A percentile compares a stretch with the other conserved stretches of the same genome.
Evolutionary conservation across 2,797 vertebrate genomes (phyloP).

Genomic region (Acanthurus lineatus): DNA sequence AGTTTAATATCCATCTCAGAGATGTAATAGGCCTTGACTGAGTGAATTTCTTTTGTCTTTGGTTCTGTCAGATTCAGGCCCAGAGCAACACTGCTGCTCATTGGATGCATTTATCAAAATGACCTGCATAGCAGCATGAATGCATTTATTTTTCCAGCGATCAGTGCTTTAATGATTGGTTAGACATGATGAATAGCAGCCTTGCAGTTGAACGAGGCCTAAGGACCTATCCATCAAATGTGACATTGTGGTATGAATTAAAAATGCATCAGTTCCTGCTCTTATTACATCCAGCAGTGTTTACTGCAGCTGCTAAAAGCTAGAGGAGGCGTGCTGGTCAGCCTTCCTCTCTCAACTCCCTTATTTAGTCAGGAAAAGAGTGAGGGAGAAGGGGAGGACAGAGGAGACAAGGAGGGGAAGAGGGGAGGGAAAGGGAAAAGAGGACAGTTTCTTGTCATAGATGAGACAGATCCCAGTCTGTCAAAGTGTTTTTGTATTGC

Average conservation of each 20-base stretch:
- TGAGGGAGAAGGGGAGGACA: conserved; percentile 10
- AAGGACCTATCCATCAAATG: conserved; percentile 55
- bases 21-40: background rate
- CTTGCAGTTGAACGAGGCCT: conserved; percentile 40
- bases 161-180: conserved; percentile 54
- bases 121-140: conserved; percentile 31
- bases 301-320: conserved; percentile 54
- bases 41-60: conserved; percentile 3
- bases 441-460: conserved; percentile 35
- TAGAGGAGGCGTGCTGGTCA: conserved; percentile 41
- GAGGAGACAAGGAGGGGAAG: conserved; percentile 10
- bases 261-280: conserved; percentile 48
- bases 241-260: conserved; percentile 61
- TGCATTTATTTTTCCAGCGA: conserved; percentile 15
- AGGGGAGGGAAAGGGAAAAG: conserved; percentile 4
- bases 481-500: conserved; percentile 9
- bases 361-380: conserved; percentile 83
- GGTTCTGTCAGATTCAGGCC: conserved; percentile 7
- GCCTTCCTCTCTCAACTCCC: conserved; percentile 70
- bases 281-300: conserved; percentile 7
- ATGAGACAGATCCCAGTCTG: conserved; percentile 48
- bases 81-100: conserved; percentile 17
- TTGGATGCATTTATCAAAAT: conserved; percentile 49
- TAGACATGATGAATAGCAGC: conserved; percentile 58
- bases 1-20: background rate